These are phyloP conservation scores for Macroramphosus scolopax DNA, from an alignment of 2,797 vertebrate species.

Conservation along the genomic window DNA sequence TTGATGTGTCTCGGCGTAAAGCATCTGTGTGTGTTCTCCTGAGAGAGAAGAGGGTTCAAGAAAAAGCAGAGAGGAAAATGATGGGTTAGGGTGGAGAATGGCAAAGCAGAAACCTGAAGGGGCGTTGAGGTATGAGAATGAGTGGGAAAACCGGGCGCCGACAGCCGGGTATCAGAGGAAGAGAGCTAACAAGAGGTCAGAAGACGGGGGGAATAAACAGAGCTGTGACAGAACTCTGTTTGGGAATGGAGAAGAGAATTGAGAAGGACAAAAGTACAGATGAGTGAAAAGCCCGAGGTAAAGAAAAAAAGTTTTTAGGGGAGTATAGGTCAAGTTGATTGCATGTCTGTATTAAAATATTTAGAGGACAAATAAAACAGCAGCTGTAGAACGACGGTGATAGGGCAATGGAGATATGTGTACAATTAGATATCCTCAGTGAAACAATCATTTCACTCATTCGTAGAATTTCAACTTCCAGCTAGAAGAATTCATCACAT, in stretches of 20 bases:
- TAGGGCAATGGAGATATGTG: too few species aligned
- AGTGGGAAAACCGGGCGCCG: conserved; percentile 24
- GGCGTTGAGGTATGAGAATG: conserved; percentile 14
- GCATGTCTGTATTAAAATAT: conserved; percentile 21
- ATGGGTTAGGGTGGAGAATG: conserved; percentile 4
- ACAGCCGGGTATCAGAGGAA: conserved; percentile 45
- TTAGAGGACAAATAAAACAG: conserved; percentile 32
- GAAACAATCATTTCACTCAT: too few species aligned
- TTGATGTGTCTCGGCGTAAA: too few species aligned
- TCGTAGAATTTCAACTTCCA: too few species aligned
- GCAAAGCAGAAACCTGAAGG: conserved; percentile 18
- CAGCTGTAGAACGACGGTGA: too few species aligned
- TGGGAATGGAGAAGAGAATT: conserved; percentile 18
- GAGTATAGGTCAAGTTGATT: conserved; percentile 30
- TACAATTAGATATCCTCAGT: too few species aligned
- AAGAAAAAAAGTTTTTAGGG: conserved; percentile 18
- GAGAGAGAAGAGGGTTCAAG: too few species aligned
- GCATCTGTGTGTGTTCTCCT: too few species aligned
- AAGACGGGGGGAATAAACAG: too few species aligned
- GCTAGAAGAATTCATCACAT: too few species aligned
- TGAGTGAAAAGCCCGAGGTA: conserved; percentile 19
- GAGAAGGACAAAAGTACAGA: conserved; percentile 53
- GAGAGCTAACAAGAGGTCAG: conserved; percentile 38
- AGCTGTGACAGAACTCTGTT: not conserved
- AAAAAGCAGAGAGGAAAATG: conserved; percentile 20